Conservation (phyloP, 2,797 vertebrate genomes). For the Smutsia gigantea region DNA sequence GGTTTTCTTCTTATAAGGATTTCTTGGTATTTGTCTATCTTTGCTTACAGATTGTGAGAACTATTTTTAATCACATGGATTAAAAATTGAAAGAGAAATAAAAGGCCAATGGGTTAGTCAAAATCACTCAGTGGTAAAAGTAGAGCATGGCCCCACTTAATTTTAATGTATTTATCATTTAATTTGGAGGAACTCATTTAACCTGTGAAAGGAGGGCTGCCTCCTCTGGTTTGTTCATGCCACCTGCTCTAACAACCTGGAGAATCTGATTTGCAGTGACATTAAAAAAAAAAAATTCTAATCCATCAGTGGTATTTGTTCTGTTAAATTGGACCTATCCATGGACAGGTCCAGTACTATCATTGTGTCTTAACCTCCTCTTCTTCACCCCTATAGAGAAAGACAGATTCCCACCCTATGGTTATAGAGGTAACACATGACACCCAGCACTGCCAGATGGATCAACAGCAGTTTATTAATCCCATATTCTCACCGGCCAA, state of each 20-base stretch:
- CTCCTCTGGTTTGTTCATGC: background rate
- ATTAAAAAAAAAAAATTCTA: background rate
- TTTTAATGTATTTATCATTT: conserved; percentile 11
- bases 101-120: background rate
- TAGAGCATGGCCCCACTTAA: background rate
- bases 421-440: background rate
- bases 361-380: background rate
- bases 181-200: background rate
- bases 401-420: background rate
- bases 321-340: background rate
- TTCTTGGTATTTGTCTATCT: background rate
- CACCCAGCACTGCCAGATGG: background rate
- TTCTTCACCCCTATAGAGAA: background rate
- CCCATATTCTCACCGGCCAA: background rate
- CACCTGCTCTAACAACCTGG: background rate
- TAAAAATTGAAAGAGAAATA: background rate
- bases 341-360: background rate
- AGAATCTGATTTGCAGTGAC: background rate
- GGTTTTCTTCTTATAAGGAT: background rate
- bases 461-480: background rate
- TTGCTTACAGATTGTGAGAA: background rate
- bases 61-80: background rate
- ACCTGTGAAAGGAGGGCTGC: background rate
- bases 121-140: conserved; percentile 1
- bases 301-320: background rate